Base-by-base conservation (phyloP, 2,888 invertebrate genomes). In the Kuschelorhynchus macadamiae region DNA sequence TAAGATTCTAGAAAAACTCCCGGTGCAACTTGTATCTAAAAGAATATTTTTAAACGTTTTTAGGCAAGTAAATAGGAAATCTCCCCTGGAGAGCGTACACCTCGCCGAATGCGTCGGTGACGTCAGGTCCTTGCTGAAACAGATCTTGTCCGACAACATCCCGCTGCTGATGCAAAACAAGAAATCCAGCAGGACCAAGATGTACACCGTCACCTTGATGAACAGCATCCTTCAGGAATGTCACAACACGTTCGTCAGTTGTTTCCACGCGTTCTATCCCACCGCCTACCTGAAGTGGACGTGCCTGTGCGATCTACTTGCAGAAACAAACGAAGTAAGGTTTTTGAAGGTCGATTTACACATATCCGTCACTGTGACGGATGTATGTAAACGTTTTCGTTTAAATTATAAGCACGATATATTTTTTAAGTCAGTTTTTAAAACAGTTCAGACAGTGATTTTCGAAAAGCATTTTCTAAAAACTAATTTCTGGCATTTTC, bases 211-310 rank as follows among this genome's bases (percentile, higher is more conserved):
- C 42, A 88, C 88, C 63, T 86, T 92, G 87, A 90, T 90, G 1
- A 87, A 87, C 57, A 88, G 91, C 30, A 92, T 97, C 72, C 84
- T 97, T 59, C 92, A 93, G 56, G 97, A 98, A 82, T 95, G 96
- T 63, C 95, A 97, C 75, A 89, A 90, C 59, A 96, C 97, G 0
- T 95, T 96, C 80, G 92, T 95, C 0, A 88, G 93, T 1, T 96
- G 97, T 80, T 98, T 96, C 79, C 96, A 97, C 82, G 96, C 96
- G 0, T 98, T 98, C 85, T 97, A 96, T 83, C 97, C 98, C 0
- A 97, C 96, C 0, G 93, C 95, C 0, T 91, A 91, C 57, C 85
- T 97, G 55, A 97, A 97, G 81, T 97, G 97, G 97, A 92, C 92
- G 72, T 94, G 94, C 78, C 85, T 98, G 0, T 96, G 96, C 81